Evolutionary conservation across 2,888 invertebrate genomes (phyloP).

Genomic region (Aleiodes leptofemur): DNA sequence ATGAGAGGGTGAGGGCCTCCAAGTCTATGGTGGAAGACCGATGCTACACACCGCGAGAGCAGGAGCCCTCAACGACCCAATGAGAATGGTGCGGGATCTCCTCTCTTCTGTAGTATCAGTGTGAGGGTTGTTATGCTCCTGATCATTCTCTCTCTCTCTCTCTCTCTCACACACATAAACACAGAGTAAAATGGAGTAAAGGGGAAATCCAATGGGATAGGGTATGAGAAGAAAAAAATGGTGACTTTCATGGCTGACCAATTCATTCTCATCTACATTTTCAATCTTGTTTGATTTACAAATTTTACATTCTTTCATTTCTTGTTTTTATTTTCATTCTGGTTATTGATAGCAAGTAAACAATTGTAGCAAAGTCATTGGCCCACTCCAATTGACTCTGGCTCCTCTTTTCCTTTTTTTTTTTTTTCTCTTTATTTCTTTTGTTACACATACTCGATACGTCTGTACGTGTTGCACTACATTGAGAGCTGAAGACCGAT

Average conservation of each 20-base stretch:
- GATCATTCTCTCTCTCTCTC: not conserved
- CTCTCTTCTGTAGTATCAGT: not conserved
- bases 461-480: not conserved
- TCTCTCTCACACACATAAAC: too few species aligned
- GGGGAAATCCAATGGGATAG: not conserved
- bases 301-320: constrained; percentile 21
- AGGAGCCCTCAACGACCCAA: constrained; percentile 30
- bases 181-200: not conserved
- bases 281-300: constrained; percentile 19
- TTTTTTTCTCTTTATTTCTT: not conserved
- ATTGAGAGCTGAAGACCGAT: constrained; percentile 15
- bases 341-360: constrained; percentile 36
- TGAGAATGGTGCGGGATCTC: constrained; percentile 19
- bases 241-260: constrained; percentile 25
- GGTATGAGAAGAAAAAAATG: constrained; percentile 12
- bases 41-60: constrained; percentile 26
- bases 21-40: constrained; percentile 34
- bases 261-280: constrained; percentile 11
- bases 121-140: constrained; percentile 30
- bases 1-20: constrained; percentile 18
- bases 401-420: not conserved
- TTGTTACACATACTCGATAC: not conserved
- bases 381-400: constrained; percentile 35
- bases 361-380: constrained; percentile 17
- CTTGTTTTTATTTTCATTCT: constrained; percentile 21